A percentile compares a stretch with the other conserved stretches of the same genome.
These are phyloP conservation scores for Zoroaster sp. DNA, from an alignment of 53 echinoderm and acorn worm species.

Conservation along the genomic window DNA sequence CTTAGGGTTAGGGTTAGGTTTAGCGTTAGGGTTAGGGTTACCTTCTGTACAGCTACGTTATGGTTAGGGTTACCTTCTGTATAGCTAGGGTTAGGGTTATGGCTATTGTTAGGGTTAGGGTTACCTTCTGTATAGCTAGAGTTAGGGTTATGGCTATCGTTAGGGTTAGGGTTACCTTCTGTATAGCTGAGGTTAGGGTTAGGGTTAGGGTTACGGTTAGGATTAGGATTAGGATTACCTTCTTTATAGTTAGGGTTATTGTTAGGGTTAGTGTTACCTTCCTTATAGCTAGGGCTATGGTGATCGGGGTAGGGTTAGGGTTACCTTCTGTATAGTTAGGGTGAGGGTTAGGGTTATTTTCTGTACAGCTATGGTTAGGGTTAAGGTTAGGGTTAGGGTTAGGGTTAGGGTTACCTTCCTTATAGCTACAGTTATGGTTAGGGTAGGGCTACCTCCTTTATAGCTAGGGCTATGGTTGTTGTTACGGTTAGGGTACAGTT, in stretches of 20 bases:
- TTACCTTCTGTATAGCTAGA: slow-evolving; percentile 19
- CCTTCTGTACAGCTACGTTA: slow-evolving; percentile 30
- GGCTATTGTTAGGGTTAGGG: slow-evolving; percentile 28
- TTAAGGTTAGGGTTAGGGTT: slow-evolving; percentile 65
- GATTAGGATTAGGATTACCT: slow-evolving; percentile 48
- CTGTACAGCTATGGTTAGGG: slow-evolving; percentile 59
- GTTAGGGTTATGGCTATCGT: not conserved
- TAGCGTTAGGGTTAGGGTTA: slow-evolving; percentile 53
- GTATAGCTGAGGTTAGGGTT: slow-evolving; percentile 60
- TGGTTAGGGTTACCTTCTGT: slow-evolving; percentile 45
- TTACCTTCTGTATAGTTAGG: slow-evolving; percentile 48
- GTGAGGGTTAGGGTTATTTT: slow-evolving; percentile 45
- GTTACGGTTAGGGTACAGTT: slow-evolving; percentile 41
- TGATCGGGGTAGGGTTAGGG: slow-evolving; percentile 61
- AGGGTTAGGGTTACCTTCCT: slow-evolving; percentile 64
- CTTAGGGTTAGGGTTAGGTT: slow-evolving; percentile 51
- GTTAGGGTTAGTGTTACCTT: slow-evolving; percentile 64
- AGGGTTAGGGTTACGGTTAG: slow-evolving; percentile 49
- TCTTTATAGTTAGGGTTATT: slow-evolving; percentile 50
- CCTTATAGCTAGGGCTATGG: slow-evolving; percentile 48
- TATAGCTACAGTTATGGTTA: slow-evolving; percentile 17
- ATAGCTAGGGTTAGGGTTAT: slow-evolving; percentile 8
- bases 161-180: slow-evolving; percentile 61
- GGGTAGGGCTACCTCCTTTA: too few relatives aligned
- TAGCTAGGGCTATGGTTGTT: slow-evolving; percentile 26